Base-by-base conservation (phyloP, 2,888 invertebrate genomes). In the Rhingia rostrata region DNA sequence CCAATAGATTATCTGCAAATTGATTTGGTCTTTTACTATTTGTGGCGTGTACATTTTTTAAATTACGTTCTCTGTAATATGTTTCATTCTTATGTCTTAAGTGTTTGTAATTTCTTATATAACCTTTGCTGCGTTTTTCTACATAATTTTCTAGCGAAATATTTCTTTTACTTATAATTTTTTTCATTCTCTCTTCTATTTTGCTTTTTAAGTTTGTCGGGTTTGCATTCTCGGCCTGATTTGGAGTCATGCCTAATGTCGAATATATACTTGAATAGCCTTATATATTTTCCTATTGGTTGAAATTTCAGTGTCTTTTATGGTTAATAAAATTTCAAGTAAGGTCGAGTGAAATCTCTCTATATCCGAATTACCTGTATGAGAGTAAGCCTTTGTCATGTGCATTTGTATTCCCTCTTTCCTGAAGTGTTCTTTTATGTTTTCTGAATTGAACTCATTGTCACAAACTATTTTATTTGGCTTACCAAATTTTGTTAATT, bases 51-150 rank as follows among this genome's bases (percentile, higher is more conserved):
- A 53, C 32, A 47, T 47, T 74, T 12, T 32, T 30, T 56, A 61
- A 39, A 30, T 53, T 47, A 9, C 54, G 37, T 32, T 58, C 49
- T 49, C 64, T 39, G 7, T 58, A 66, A 35, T 66, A 58, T n/a
- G 45, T 35, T 37, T 74, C 66, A 74, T 74, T 58, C 58, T 75
- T 75, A 49, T 75, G 74, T 14, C 58, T 22, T 61, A 73, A 14
- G 54, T 73, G 54, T 14, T 73, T 73, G 47, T 73, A 63, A 39
- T 73, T 73, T 73, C 54, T 63, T 54, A 64, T 73, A 63, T 54
- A 73, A 10, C 54, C 63, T 54, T 53, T 43, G 12, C 30, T 53
- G 33, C 53, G 22, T 9, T 0, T 4, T 53, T 72, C 61, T 12
- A 33, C 9, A 51, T 56, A 67, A 6, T 67, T 45, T 67, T 67